phyloP scores from a whole-genome alignment of 2,797 vertebrate genomes.

The Threskiornis aethiopicus region DNA sequence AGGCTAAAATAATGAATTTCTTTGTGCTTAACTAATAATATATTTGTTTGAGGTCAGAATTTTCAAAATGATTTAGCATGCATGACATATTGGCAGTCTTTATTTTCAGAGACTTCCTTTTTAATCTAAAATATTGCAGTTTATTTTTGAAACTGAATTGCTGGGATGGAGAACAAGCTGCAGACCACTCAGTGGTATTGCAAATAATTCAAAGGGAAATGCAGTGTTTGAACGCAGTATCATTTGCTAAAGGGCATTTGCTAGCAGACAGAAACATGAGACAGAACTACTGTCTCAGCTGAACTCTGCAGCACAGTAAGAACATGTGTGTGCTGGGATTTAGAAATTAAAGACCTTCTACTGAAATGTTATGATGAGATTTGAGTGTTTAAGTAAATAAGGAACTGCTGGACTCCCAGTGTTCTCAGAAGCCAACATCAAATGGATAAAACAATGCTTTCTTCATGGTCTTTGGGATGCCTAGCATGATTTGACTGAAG shows the following conservation, averaged over 20 bases:
- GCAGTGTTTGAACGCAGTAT: neutral
- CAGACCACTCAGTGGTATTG: neutral
- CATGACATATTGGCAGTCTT: neutral
- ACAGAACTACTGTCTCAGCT: neutral
- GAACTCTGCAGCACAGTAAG: neutral
- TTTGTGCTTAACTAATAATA: slow-evolving; percentile 9
- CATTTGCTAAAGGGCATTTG: slow-evolving; percentile 27
- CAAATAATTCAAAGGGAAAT: slow-evolving; percentile 50
- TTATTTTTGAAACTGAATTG: slow-evolving; percentile 30
- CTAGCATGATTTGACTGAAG: neutral
- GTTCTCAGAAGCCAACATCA: neutral
- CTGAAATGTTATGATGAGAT: neutral
- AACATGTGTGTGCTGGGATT: neutral
- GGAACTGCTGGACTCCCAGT: neutral
- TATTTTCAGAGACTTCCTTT: neutral
- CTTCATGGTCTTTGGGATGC: neutral
- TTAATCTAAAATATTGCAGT: neutral
- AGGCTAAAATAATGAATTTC: neutral
- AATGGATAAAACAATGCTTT: neutral
- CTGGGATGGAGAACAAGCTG: neutral
- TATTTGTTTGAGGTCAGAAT: neutral
- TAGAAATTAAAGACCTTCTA: neutral
- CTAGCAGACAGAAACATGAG: neutral
- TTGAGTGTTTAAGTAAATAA: neutral
- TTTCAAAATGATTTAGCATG: neutral